phyloP scores from a whole-genome alignment of 2,888 invertebrate genomes.

The Criorhina ranunculi region DNA sequence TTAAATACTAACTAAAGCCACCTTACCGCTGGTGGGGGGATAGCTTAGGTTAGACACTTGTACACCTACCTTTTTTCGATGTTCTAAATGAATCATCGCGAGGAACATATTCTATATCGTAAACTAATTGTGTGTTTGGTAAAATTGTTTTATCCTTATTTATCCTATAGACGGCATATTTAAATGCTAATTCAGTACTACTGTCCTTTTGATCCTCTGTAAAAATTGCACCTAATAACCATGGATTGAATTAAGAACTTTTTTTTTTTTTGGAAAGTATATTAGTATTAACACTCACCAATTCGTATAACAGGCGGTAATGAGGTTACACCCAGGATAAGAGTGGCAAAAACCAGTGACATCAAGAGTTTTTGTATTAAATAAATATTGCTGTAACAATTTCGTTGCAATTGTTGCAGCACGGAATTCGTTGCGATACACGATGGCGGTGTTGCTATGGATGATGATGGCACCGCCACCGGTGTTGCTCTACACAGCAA shows the following conservation, averaged over 20 bases:
- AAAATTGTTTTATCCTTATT: conserved; percentile 94
- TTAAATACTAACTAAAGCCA: too few species aligned
- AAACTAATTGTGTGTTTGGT: conserved; percentile 94
- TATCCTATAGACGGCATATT: conserved; percentile 96
- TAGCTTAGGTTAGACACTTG: too few species aligned
- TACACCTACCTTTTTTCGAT: conserved; percentile 95
- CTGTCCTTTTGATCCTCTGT: conserved; percentile 95
- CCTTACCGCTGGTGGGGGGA: too few species aligned
- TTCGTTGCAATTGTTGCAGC: neutral
- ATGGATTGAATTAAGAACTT: neutral
- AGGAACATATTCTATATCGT: conserved; percentile 95
- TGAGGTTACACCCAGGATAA: conserved; percentile 84
- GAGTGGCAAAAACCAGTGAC: conserved; percentile 70
- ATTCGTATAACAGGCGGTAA: conserved; percentile 88
- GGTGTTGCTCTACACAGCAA: neutral
- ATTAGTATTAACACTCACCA: conserved; percentile 84
- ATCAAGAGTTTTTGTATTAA: conserved; percentile 44
- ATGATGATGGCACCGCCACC: neutral
- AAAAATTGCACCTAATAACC: conserved; percentile 92
- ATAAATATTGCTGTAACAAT: conserved; percentile 21
- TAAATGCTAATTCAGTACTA: conserved; percentile 95
- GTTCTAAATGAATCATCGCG: conserved; percentile 96
- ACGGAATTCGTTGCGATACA: neutral
- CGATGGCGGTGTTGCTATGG: neutral
- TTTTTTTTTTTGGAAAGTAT: too few species aligned